Conservation (phyloP, 2,888 invertebrate genomes). For the Glaucopsyche alexis region DNA sequence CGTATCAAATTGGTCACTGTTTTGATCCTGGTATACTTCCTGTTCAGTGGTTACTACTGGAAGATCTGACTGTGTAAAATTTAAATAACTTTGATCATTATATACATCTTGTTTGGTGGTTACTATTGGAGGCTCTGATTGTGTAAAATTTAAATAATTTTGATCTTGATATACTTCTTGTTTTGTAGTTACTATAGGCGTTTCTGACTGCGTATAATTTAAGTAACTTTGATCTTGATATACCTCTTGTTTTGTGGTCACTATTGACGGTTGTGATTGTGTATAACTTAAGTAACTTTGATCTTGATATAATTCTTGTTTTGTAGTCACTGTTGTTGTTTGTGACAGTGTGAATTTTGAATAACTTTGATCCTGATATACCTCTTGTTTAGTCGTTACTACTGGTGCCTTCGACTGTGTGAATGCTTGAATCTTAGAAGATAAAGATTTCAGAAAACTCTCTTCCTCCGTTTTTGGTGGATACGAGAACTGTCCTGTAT, state of each 20-base stretch:
- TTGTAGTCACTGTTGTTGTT: constrained; percentile 53
- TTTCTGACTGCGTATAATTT: constrained; percentile 49
- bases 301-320: constrained; percentile 55
- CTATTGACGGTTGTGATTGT: background rate
- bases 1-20: constrained; percentile 54
- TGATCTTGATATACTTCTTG: constrained; percentile 55
- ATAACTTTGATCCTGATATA: constrained; percentile 50
- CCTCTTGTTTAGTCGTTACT: constrained; percentile 57
- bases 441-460: constrained; percentile 57
- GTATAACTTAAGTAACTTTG: constrained; percentile 40
- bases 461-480: constrained; percentile 61
- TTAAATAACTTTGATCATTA: constrained; percentile 29
- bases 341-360: constrained; percentile 49
- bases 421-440: constrained; percentile 58
- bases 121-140: constrained; percentile 4
- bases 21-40: constrained; percentile 54
- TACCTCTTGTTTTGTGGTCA: constrained; percentile 24
- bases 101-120: constrained; percentile 26
- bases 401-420: constrained; percentile 51
- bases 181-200: constrained; percentile 55
- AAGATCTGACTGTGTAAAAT: constrained; percentile 50
- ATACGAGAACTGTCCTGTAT: constrained; percentile 62
- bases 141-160: constrained; percentile 34
- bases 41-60: constrained; percentile 57
- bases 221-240: constrained; percentile 50